Evolutionary conservation across 2,888 invertebrate genomes (phyloP), one percentile per base, ranked within the genome.

Genomic region (Mimumesa dahlbomi): DNA sequence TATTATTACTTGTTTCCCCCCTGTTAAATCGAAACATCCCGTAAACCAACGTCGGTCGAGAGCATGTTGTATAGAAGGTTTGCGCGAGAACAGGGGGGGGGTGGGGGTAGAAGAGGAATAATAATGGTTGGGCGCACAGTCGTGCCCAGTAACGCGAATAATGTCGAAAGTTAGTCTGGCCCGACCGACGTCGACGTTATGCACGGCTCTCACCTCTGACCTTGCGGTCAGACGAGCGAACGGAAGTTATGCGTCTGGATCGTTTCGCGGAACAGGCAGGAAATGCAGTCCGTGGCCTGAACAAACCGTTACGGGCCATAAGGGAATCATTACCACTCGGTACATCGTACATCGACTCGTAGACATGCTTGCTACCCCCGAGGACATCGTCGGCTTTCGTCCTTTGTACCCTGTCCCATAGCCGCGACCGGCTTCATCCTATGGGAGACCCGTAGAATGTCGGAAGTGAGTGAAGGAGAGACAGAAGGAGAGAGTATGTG

Each of bases 171-270:
- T 83, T 83, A 67, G 77, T 49, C 49, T 29, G 53, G 67, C 29
- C 38, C 53, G 75, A 56, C 73, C 77, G 74, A 76, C 69, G 72
- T 68, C 67, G 75, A 72, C 76, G 68, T 74, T 77, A 62, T 68
- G 69, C 70, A 52, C 68, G 71, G 54, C 62, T 71, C 43, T 75
- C 75, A 73, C 74, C 78, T 75, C 68, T 69, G 75, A 79, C 72
- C 75, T 76, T 77, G 77, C 68, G 71, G 83, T 69, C 52, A 52
- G 76, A 57, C 68, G 64, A 50, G 66, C 66, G 81, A 79, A 78
- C 82, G 76, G 80, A 83, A 84, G 79, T 83, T 84, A 83, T 81
- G 81, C 73, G 82, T 82, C 82, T 82, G 80, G 73, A 76, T 78
- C 77, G 80, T 80, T 84, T 77, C 71, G 73, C 72, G 76, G 76